Evolutionary conservation across 53 echinoderm and acorn worm species (phyloP).

Genomic region (Crossaster papposus): DNA sequence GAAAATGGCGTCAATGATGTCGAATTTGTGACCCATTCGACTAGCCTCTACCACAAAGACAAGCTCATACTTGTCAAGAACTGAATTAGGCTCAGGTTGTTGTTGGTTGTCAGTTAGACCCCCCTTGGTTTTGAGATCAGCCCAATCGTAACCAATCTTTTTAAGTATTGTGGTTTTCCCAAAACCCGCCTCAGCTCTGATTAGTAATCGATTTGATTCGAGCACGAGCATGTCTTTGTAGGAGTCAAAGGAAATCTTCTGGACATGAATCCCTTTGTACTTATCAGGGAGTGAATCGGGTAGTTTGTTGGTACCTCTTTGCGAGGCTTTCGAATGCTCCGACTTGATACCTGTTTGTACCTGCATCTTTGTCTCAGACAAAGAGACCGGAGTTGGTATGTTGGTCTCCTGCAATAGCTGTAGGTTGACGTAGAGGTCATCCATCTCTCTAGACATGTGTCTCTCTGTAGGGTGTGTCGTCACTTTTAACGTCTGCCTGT

Average conservation of each 20-base stretch:
- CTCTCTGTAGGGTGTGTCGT: no score
- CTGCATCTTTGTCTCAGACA: background rate
- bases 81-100: background rate
- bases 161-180: constrained; percentile 23
- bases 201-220: constrained; percentile 1
- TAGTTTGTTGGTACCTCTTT: background rate
- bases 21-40: background rate
- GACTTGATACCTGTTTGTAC: background rate
- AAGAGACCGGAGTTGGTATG: background rate
- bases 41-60: constrained; percentile 10
- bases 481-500: no score
- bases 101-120: no score
- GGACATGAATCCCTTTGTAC: background rate
- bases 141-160: constrained; percentile 41
- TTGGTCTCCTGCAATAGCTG: constrained; percentile 22
- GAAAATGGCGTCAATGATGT: constrained; percentile 19
- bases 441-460: no score
- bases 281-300: background rate
- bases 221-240: constrained; percentile 14
- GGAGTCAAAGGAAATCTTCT: constrained; percentile 2
- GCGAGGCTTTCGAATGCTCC: background rate
- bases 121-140: background rate
- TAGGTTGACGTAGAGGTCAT: constrained; percentile 11
- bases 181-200: constrained; percentile 32
- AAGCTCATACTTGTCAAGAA: background rate